Evolutionary conservation across 2,797 vertebrate species (phyloP).

Genomic region (Clarias fuscus): DNA sequence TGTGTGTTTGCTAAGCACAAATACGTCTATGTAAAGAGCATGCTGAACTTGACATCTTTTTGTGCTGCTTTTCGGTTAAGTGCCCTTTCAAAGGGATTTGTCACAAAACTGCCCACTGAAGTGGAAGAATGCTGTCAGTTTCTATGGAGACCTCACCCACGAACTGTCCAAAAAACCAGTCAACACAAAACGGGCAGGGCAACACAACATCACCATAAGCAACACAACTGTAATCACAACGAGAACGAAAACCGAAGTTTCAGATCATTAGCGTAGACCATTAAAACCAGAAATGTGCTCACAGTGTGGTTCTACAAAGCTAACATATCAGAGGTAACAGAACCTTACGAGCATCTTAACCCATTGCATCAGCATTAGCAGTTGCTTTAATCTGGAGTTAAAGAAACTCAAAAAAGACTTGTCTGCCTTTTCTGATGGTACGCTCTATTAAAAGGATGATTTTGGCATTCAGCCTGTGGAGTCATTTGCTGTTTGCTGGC

Average conservation of each 20-base stretch:
- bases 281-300: neutral
- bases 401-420: neutral
- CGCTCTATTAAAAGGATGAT: neutral
- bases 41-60: slow-evolving; percentile 60
- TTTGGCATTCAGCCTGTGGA: neutral
- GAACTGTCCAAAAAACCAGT: slow-evolving; percentile 46
- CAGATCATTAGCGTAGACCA: neutral
- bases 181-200: slow-evolving; percentile 13
- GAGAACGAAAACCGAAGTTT: neutral
- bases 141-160: slow-evolving; percentile 62
- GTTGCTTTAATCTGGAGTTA: neutral
- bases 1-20: neutral
- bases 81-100: slow-evolving; percentile 54
- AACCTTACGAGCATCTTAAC: neutral
- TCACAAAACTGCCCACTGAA: slow-evolving; percentile 57
- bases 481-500: neutral
- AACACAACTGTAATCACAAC: neutral
- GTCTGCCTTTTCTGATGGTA: neutral
- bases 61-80: slow-evolving; percentile 50
- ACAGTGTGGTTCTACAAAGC: neutral
- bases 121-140: slow-evolving; percentile 52
- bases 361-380: no score
- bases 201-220: slow-evolving; percentile 23
- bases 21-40: slow-evolving; percentile 27
- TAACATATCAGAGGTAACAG: slow-evolving; percentile 2